Percentiles rank a stretch among this genome's conserved stretches.
Evolutionary conservation across 2,797 vertebrate genomes (phyloP).

Genomic region (Buceros bicornis): DNA sequence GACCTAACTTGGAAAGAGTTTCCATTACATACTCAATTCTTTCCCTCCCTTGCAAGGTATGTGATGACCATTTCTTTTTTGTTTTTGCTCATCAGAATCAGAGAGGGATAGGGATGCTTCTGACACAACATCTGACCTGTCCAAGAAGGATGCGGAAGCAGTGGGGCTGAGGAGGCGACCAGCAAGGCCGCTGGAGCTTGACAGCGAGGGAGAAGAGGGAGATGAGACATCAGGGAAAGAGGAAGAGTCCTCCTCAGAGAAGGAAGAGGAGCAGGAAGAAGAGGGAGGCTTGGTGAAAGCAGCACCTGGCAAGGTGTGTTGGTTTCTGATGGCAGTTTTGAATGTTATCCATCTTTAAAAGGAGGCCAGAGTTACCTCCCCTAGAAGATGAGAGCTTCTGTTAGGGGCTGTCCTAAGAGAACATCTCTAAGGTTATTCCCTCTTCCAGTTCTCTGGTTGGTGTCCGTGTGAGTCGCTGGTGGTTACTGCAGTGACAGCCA

Average conservation of each 20-base stretch:
- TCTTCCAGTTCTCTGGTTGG: neutral
- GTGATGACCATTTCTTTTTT: neutral
- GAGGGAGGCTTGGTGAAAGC: constrained; percentile 77
- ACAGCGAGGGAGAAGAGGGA: constrained; percentile 95
- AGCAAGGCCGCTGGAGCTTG: constrained; percentile 89
- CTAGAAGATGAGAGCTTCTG: neutral
- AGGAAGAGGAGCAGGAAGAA: constrained; percentile 84
- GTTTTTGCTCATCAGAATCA: constrained; percentile 71
- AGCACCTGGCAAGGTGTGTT: constrained; percentile 82
- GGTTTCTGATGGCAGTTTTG: neutral
- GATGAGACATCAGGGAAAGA: constrained; percentile 89
- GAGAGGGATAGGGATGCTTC: constrained; percentile 84
- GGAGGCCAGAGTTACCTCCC: neutral
- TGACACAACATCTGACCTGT: constrained; percentile 84
- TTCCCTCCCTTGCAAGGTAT: neutral
- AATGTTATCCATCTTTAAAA: neutral
- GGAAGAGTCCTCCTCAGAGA: constrained; percentile 81
- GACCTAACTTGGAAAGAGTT: neutral
- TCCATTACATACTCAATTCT: neutral
- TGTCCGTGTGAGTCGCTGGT: neutral
- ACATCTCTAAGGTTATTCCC: neutral
- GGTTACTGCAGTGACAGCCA: neutral
- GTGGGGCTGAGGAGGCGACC: constrained; percentile 85
- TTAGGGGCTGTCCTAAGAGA: neutral
- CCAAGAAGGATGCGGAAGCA: constrained; percentile 87